Percentiles rank a stretch among this genome's conserved stretches.
Evolutionary conservation across 64 coral and sea anemone genomes (phyloP).

Genomic region (Exaiptasia diaphana): DNA sequence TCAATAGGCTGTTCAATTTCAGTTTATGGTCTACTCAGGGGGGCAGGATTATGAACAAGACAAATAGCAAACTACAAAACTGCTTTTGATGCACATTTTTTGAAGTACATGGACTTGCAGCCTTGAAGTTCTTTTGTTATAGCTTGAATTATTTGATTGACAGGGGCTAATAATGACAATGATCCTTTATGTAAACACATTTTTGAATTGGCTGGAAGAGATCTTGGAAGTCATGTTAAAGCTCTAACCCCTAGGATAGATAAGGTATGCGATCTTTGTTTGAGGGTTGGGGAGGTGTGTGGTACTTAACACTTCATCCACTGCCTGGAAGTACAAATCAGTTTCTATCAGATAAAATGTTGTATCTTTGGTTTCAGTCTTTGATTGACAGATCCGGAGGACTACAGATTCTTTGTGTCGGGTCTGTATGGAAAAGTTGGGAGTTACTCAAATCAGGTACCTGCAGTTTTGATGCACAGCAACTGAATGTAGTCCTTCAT

Average conservation of each 20-base stretch:
- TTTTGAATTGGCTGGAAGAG: constrained; percentile 69
- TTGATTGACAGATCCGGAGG: constrained; percentile 31
- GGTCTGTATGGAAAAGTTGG: constrained; percentile 93
- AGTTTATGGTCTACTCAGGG: no score
- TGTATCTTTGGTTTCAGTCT: background rate
- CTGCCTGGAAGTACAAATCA: background rate
- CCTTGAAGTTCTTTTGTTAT: no score
- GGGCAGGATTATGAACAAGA: no score
- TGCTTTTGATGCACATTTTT: no score
- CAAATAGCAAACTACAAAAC: no score
- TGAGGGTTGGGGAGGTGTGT: background rate
- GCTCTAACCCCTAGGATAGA: constrained; percentile 72
- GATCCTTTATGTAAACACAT: constrained; percentile 84
- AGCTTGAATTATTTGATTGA: no score
- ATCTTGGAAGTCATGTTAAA: constrained; percentile 68
- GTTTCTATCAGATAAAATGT: background rate
- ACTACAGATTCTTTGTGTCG: constrained; percentile 81
- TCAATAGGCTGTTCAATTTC: no score
- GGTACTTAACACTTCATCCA: background rate
- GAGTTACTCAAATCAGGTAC: constrained; percentile 75
- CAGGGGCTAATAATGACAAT: constrained; percentile 54
- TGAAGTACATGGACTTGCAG: no score
- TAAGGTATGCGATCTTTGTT: constrained; percentile 31
- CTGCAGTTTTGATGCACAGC: background rate
- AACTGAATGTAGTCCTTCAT: no score